A percentile compares a stretch with the other conserved stretches of the same genome.
Evolutionary conservation across 2,113 vertebrate species (phyloP).

Genomic region (Tichodroma muraria): DNA sequence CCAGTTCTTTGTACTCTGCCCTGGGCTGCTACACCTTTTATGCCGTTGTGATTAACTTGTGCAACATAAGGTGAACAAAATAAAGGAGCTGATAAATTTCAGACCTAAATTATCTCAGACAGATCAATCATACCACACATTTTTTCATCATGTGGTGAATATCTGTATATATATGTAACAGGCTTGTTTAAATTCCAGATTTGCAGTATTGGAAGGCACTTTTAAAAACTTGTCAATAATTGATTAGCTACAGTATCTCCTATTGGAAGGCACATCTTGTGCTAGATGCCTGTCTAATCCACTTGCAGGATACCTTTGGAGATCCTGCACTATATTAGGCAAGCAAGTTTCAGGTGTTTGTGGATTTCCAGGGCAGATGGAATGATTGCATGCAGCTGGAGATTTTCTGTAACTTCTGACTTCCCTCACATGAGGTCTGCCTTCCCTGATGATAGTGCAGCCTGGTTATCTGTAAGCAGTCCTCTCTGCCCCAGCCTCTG

Average conservation of each 20-base stretch:
- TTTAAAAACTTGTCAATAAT: neutral
- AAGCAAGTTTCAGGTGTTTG: neutral
- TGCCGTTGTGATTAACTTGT: neutral
- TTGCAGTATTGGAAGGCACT: neutral
- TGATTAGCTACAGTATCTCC: neutral
- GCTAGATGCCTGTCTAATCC: neutral
- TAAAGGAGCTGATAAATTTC: neutral
- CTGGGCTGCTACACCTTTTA: neutral
- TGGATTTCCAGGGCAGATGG: neutral
- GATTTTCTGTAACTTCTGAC: neutral
- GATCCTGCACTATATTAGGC: neutral
- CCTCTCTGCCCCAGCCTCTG: neutral
- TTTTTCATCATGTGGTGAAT: neutral
- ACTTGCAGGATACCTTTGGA: neutral
- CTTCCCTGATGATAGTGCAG: neutral
- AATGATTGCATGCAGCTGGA: neutral
- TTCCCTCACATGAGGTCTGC: neutral
- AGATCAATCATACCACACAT: accelerated
- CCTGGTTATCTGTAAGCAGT: neutral
- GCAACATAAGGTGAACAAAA: neutral
- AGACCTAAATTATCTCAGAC: neutral
- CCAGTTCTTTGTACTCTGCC: neutral
- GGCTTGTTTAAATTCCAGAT: neutral
- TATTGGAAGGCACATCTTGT: neutral
- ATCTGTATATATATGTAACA: neutral